These are phyloP conservation scores for Lithobates sylvaticus DNA, from an alignment of 2,797 vertebrate species.

Conservation along the genomic window DNA sequence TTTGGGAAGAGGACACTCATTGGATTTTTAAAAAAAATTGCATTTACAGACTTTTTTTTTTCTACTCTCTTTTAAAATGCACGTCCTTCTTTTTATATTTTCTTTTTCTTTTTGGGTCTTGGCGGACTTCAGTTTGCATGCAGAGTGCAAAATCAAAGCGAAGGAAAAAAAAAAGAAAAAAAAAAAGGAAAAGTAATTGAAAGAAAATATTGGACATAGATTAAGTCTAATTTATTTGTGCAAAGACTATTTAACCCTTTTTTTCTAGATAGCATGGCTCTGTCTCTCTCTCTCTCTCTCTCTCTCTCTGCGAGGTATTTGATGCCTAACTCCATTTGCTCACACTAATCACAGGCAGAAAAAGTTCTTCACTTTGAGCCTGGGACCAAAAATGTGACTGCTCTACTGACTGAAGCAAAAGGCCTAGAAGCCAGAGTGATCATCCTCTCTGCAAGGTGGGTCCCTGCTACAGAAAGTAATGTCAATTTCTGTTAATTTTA, in stretches of 20 bases:
- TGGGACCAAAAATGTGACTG: constrained; percentile 95
- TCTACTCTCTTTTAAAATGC: constrained; percentile 91
- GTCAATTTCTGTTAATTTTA: background rate
- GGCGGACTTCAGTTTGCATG: constrained; percentile 99
- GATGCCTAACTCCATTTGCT: constrained; percentile 79
- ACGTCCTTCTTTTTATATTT: constrained; percentile 88
- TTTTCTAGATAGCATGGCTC: constrained; percentile 79
- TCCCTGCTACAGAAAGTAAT: no score
- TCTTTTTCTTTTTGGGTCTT: constrained; percentile 95
- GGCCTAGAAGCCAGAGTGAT: constrained; percentile 98
- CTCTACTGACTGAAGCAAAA: constrained; percentile 95
- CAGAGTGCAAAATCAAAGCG: constrained; percentile 82
- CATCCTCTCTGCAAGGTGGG: constrained; percentile 95
- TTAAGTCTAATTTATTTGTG: constrained; percentile 66
- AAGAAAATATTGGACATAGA: constrained; percentile 69
- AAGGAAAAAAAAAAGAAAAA: constrained; percentile 49
- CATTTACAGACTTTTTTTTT: constrained; percentile 89
- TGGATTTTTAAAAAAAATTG: constrained; percentile 87
- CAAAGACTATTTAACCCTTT: constrained; percentile 71
- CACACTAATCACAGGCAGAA: constrained; percentile 93
- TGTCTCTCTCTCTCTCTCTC: constrained; percentile 71
- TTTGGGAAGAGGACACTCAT: constrained; percentile 77
- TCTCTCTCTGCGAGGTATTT: constrained; percentile 77
- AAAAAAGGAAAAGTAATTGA: constrained; percentile 64
- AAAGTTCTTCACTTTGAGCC: constrained; percentile 99